These are phyloP conservation scores for Phainopepla nitens DNA, from an alignment of 2,113 vertebrate genomes.

Conservation along the genomic window DNA sequence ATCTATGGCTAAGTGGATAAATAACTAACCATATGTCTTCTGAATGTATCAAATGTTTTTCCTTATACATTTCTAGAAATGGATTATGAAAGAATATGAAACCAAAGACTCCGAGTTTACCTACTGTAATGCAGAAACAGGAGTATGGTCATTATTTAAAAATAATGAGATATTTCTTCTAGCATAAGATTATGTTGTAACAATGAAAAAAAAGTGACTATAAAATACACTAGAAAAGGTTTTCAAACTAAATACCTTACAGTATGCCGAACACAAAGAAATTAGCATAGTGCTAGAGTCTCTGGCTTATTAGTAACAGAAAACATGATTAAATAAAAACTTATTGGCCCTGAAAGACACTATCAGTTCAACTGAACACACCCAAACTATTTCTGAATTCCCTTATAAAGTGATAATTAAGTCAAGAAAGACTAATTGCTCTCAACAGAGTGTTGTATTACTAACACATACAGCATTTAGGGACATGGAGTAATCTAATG, in stretches of 20 bases:
- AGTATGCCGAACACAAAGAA: not conserved
- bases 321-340: not conserved
- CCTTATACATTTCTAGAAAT: not conserved
- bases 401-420: not conserved
- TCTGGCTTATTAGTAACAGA: not conserved
- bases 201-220: not conserved
- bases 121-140: not conserved
- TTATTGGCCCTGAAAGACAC: not conserved
- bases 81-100: not conserved
- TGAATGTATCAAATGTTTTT: not conserved
- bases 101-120: not conserved
- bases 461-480: not conserved
- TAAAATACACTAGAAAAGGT: not conserved
- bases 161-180: not conserved
- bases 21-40: not conserved
- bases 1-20: not conserved
- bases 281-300: not conserved
- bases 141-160: not conserved
- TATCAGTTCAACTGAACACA: not conserved
- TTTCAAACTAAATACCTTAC: not conserved
- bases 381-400: not conserved
- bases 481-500: not conserved
- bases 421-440: not conserved
- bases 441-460: not conserved
- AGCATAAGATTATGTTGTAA: not conserved